These are phyloP conservation scores for Lagopus leucura DNA, from an alignment of 2,113 vertebrate species.

Conservation along the genomic window DNA sequence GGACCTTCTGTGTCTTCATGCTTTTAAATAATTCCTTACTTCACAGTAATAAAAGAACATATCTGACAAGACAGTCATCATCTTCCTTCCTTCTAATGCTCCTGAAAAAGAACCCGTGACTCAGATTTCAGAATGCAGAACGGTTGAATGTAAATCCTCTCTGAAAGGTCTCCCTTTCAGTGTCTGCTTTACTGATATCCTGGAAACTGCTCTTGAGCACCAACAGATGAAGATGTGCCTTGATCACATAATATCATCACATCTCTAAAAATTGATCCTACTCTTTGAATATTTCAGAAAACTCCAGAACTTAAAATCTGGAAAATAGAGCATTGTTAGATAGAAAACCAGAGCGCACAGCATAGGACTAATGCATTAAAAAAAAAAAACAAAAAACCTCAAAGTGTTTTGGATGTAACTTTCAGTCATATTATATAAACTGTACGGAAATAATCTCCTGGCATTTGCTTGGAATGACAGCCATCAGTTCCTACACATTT, in stretches of 20 bases:
- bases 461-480: conserved; percentile 36
- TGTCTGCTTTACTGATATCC: neutral
- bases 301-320: neutral
- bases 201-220: neutral
- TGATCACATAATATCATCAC: neutral
- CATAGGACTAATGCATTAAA: neutral
- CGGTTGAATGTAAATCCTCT: neutral
- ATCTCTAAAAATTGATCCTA: neutral
- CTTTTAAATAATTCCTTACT: neutral
- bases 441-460: conserved; percentile 46
- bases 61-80: neutral
- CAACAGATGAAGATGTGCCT: neutral
- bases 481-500: conserved; percentile 21
- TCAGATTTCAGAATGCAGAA: neutral
- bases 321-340: neutral
- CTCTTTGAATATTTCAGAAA: neutral
- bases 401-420: neutral
- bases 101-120: neutral
- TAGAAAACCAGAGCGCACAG: neutral
- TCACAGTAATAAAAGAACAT: neutral
- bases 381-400: neutral
- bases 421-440: conserved; percentile 45
- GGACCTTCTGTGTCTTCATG: neutral
- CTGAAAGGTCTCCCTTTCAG: neutral
- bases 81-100: neutral